These are phyloP conservation scores for Xenotilapia longispinis DNA, from an alignment of 2,113 vertebrate species.

Conservation along the genomic window DNA sequence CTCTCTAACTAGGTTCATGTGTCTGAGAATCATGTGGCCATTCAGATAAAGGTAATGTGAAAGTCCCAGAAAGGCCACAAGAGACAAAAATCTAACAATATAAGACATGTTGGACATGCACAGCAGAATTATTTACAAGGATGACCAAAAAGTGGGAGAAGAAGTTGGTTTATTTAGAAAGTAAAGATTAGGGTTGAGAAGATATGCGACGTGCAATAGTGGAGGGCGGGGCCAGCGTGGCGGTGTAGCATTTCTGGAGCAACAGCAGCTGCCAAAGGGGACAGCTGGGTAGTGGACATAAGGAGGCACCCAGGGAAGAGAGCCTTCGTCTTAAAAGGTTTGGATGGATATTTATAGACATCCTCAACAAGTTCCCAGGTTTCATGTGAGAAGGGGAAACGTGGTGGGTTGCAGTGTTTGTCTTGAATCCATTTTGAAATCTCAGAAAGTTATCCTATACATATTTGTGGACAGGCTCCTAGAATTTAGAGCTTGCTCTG, in stretches of 20 bases:
- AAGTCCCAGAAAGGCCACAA: background rate
- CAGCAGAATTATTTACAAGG: background rate
- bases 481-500: background rate
- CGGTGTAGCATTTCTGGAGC: slow-evolving; percentile 52
- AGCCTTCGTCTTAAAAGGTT: slow-evolving; percentile 65
- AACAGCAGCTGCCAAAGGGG: slow-evolving; percentile 54
- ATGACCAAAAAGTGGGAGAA: background rate
- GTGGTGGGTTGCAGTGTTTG: background rate
- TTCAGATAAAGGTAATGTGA: background rate
- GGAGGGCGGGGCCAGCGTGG: background rate
- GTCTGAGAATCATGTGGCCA: background rate
- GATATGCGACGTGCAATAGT: background rate
- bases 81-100: background rate
- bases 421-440: background rate
- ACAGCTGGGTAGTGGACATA: slow-evolving; percentile 52
- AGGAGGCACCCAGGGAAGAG: background rate
- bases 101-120: background rate
- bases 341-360: slow-evolving; percentile 67
- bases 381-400: background rate
- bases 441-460: background rate
- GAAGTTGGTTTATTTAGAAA: slow-evolving; percentile 63
- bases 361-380: background rate
- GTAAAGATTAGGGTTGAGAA: slow-evolving; percentile 10
- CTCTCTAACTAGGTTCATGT: background rate
- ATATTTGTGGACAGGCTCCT: background rate